Evolutionary conservation across 1,140 invertebrate genomes (phyloP).

Genomic region (Pseudoatta argentina): DNA sequence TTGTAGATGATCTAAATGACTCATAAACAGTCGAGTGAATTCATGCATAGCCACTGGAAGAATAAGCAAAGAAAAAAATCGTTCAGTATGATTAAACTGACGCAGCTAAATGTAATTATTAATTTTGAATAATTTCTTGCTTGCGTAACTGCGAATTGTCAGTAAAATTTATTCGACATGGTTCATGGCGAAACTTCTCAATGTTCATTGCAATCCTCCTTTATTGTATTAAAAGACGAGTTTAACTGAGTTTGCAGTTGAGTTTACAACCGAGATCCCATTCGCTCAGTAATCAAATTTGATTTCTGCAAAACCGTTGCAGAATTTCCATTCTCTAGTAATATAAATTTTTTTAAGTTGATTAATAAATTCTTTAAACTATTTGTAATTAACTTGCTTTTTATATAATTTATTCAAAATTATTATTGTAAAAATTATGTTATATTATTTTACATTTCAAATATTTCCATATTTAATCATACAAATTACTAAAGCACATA

Average conservation of each 20-base stretch:
- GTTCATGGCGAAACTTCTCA: conserved; percentile 2
- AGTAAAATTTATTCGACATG: conserved; percentile 16
- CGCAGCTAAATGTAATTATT: not conserved
- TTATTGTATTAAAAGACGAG: not conserved
- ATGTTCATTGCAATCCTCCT: conserved; percentile 7
- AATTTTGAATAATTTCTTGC: conserved; percentile 4
- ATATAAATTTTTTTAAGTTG: not conserved
- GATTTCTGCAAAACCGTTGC: conserved; percentile 1
- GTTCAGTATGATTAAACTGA: not conserved
- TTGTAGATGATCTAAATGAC: not conserved
- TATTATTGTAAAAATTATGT: not conserved
- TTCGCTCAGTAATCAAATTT: conserved; percentile 12
- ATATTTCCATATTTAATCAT: not conserved
- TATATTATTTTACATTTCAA: not conserved
- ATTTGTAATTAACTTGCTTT: not conserved
- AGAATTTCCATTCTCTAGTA: conserved; percentile 16
- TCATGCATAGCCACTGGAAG: not conserved
- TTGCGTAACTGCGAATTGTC: not conserved
- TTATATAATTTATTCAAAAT: not conserved
- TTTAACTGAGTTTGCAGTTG: conserved; percentile 2
- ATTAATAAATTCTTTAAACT: not conserved
- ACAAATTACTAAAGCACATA: not conserved
- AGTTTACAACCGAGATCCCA: conserved; percentile 16
- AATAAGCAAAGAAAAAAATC: not conserved
- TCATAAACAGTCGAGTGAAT: not conserved